These are phyloP conservation scores for Streblospio benedicti DNA, from an alignment of 1,140 invertebrate species.

Conservation along the genomic window DNA sequence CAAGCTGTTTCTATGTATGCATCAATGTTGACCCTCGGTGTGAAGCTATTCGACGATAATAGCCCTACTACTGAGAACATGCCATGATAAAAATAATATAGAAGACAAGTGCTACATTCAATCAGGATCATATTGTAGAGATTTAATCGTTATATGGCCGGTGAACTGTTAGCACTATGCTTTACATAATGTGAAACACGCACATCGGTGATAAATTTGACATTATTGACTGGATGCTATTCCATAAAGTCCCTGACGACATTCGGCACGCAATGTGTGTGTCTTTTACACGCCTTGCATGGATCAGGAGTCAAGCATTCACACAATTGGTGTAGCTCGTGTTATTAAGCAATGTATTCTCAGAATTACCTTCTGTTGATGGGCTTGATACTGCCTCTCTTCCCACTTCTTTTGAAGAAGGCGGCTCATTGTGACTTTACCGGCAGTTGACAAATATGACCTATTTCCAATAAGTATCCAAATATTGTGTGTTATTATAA, in stretches of 20 bases:
- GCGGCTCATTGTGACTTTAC: background rate
- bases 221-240: background rate
- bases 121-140: no score
- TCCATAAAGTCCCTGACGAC: background rate
- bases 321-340: background rate
- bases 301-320: background rate
- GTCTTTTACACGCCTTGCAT: background rate
- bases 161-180: no score
- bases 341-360: background rate
- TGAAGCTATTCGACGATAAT: no score
- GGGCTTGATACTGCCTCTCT: background rate
- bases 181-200: no score
- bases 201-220: no score
- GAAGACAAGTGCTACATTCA: no score
- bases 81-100: no score
- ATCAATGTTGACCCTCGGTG: no score
- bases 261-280: background rate
- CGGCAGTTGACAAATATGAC: background rate
- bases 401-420: constrained; percentile 14
- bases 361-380: constrained; percentile 7
- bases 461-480: background rate
- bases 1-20: no score
- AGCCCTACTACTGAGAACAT: no score
- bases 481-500: no score
- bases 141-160: no score